A percentile compares a stretch with the other conserved stretches of the same genome.
Conservation (phyloP, 2,113 vertebrate genomes). For the Telmatochromis brachygnathus region DNA sequence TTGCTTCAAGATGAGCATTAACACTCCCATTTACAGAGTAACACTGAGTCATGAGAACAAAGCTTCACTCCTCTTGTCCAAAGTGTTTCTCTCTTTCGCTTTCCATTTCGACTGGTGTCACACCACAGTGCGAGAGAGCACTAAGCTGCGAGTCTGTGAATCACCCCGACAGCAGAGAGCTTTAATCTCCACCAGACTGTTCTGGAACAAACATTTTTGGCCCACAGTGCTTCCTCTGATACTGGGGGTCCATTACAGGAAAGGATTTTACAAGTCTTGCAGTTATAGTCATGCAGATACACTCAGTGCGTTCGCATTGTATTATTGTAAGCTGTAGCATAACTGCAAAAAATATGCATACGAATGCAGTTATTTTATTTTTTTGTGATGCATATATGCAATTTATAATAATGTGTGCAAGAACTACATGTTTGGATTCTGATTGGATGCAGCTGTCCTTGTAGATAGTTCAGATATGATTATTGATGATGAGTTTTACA, state of each 20-base stretch:
- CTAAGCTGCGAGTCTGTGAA: constrained; percentile 14
- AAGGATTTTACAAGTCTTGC: not conserved
- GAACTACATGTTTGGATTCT: not conserved
- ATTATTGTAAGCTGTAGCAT: not conserved
- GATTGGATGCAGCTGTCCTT: not conserved
- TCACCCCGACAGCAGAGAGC: constrained; percentile 13
- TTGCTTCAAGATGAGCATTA: constrained; percentile 41
- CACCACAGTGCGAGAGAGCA: not conserved
- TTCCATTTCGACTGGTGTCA: constrained; percentile 27
- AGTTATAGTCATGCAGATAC: not conserved
- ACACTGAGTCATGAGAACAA: constrained; percentile 56
- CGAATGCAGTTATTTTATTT: not conserved
- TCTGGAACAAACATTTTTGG: not conserved
- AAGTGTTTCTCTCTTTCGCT: not conserved
- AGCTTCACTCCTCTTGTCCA: constrained; percentile 19
- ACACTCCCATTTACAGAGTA: constrained; percentile 39
- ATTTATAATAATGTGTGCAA: not conserved
- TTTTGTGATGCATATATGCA: not conserved
- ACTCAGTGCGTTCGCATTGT: not conserved
- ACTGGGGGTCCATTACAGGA: not conserved
- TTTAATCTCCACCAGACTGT: not conserved
- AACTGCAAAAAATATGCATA: not conserved
- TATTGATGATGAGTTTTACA: not conserved
- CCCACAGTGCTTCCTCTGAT: not conserved
- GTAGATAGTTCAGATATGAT: not conserved